Evolutionary conservation across 2,888 invertebrate genomes (phyloP).

Genomic region (Tanypteryx hageni): DNA sequence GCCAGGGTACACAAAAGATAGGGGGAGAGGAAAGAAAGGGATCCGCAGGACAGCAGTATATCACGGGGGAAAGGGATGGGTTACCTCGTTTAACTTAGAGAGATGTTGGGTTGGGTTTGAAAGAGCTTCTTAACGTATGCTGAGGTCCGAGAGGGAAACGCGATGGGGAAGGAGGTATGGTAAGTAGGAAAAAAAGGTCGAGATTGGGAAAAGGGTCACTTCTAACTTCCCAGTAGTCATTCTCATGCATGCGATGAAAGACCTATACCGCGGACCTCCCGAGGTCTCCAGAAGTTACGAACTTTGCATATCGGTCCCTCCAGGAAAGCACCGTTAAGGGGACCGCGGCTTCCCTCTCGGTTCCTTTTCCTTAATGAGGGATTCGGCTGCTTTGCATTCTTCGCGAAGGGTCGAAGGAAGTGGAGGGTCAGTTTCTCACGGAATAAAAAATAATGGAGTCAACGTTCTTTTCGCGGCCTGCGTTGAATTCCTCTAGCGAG

Average conservation of each 20-base stretch:
- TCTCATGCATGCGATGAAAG: slow-evolving; percentile 1
- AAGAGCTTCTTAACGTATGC: slow-evolving; percentile 33
- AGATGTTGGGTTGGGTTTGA: not conserved
- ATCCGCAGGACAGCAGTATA: slow-evolving; percentile 31
- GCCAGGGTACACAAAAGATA: slow-evolving; percentile 17
- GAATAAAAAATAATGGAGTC: slow-evolving; percentile 12
- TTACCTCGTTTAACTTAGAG: not conserved
- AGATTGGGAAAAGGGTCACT: not conserved
- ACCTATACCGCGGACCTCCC: not conserved
- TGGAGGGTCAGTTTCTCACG: slow-evolving; percentile 26
- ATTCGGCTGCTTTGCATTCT: slow-evolving; percentile 45
- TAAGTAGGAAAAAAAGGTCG: slow-evolving; percentile 27
- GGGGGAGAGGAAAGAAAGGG: not conserved
- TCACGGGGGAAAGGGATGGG: slow-evolving; percentile 10
- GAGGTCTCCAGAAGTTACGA: not conserved
- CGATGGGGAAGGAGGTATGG: not conserved
- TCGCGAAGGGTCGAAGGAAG: not conserved
- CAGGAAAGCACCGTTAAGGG: slow-evolving; percentile 2
- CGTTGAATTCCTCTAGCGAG: not conserved
- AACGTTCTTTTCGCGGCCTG: not conserved
- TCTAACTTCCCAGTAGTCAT: slow-evolving; percentile 9
- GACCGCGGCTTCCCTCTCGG: not conserved
- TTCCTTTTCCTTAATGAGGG: slow-evolving; percentile 41
- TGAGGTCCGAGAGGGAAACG: slow-evolving; percentile 31
- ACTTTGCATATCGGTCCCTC: slow-evolving; percentile 10